phyloP scores from a whole-genome alignment of 2,797 vertebrate species.

The Muraenolepis orangiensis region DNA sequence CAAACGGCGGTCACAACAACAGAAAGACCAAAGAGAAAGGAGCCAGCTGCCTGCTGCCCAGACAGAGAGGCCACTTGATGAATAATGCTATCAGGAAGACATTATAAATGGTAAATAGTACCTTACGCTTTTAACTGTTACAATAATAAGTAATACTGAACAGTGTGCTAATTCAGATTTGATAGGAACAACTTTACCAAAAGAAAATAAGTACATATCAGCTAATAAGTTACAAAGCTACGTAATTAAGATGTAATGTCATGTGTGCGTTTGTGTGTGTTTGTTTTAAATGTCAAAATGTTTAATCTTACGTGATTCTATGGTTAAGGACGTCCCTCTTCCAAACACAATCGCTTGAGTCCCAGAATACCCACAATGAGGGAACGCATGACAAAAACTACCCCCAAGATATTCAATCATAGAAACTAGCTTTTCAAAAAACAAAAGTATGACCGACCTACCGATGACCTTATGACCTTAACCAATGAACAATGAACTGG shows the following conservation, averaged over 20 bases:
- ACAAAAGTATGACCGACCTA: no score
- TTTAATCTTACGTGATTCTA: background rate
- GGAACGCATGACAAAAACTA: background rate
- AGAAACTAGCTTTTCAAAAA: background rate
- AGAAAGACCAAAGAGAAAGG: conserved; percentile 16
- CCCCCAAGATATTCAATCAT: background rate
- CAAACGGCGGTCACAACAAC: conserved; percentile 20
- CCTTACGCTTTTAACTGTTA: background rate
- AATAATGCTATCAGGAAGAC: background rate
- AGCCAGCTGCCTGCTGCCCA: background rate
- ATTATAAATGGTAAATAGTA: background rate
- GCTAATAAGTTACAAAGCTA: background rate
- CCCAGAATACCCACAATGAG: background rate
- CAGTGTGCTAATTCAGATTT: background rate
- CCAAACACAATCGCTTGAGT: background rate
- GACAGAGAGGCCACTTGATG: background rate
- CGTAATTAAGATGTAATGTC: background rate
- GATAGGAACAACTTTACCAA: background rate
- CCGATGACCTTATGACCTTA: no score
- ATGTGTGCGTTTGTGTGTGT: no score
- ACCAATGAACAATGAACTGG: background rate
- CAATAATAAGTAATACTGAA: background rate
- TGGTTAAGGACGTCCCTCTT: background rate
- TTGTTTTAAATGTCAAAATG: background rate
- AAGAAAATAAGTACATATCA: background rate